Percentiles rank a stretch among this genome's conserved stretches.
These are phyloP conservation scores for Mystacides longicornis DNA, from an alignment of 2,888 invertebrate species.

Conservation along the genomic window DNA sequence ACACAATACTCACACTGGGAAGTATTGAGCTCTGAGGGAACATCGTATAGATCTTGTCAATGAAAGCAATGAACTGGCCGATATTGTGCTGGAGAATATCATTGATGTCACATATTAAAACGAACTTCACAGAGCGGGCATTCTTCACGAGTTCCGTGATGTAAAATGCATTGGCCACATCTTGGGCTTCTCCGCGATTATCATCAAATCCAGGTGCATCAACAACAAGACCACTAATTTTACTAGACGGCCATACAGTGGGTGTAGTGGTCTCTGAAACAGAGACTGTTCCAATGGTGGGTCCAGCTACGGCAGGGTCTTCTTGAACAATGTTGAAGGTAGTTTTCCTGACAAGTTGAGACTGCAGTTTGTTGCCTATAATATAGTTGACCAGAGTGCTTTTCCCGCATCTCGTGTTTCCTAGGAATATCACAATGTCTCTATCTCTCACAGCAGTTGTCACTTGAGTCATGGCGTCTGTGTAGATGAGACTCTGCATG, in stretches of 20 bases:
- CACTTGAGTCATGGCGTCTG: not conserved
- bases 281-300: not conserved
- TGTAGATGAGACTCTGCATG: not conserved
- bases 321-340: not conserved
- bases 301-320: not conserved
- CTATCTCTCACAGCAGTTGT: not conserved
- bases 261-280: not conserved
- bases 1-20: not conserved
- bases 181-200: slow-evolving; percentile 4
- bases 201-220: slow-evolving; percentile 7
- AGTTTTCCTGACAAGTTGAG: not conserved
- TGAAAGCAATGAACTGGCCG: not conserved
- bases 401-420: slow-evolving; percentile 2
- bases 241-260: not conserved
- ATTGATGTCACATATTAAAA: not conserved
- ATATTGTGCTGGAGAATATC: not conserved
- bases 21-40: not conserved
- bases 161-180: slow-evolving; percentile 5
- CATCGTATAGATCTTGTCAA: slow-evolving; percentile 1
- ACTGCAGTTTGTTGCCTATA: not conserved
- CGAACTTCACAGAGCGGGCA: slow-evolving; percentile 3
- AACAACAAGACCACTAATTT: not conserved
- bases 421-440: slow-evolving; percentile 2
- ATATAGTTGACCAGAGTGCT: slow-evolving; percentile 3
- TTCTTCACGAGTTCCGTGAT: not conserved